phyloP scores from a whole-genome alignment of 2,113 vertebrate genomes.

The Istiophorus platypterus region DNA sequence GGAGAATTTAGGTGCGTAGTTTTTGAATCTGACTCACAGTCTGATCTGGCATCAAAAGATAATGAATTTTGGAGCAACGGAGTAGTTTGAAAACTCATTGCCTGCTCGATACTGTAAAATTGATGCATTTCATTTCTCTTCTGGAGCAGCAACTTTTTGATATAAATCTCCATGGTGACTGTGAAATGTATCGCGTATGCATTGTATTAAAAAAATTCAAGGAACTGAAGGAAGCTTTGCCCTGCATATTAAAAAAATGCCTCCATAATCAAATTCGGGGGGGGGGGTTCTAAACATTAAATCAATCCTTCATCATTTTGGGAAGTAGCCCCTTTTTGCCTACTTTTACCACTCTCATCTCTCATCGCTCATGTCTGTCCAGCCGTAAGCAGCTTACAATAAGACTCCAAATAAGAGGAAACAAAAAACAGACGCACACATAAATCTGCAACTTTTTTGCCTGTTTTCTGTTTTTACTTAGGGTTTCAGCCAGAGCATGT shows the following conservation, averaged over 20 bases:
- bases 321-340: not conserved
- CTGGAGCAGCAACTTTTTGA: conserved; percentile 23
- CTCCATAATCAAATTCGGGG: not conserved
- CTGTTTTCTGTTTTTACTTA: too few relatives aligned
- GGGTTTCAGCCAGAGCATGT: too few relatives aligned
- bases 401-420: not conserved
- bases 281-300: not conserved
- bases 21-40: conserved; percentile 25
- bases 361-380: too few relatives aligned
- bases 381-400: too few relatives aligned
- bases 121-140: conserved; percentile 38
- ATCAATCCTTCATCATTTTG: not conserved
- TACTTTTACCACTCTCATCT: too few relatives aligned
- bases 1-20: not conserved
- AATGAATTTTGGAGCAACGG: conserved; percentile 24
- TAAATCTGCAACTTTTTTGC: too few relatives aligned
- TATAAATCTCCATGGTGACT: conserved; percentile 45
- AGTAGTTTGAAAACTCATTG: conserved; percentile 21
- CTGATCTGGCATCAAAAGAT: conserved; percentile 35
- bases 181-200: conserved; percentile 23
- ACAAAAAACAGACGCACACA: too few relatives aligned
- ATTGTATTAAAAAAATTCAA: conserved; percentile 17
- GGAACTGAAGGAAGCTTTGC: not conserved
- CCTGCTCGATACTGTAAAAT: conserved; percentile 20
- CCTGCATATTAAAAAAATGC: not conserved